Conservation (phyloP, 2,113 vertebrate species). For the Spizaetus ornatus region DNA sequence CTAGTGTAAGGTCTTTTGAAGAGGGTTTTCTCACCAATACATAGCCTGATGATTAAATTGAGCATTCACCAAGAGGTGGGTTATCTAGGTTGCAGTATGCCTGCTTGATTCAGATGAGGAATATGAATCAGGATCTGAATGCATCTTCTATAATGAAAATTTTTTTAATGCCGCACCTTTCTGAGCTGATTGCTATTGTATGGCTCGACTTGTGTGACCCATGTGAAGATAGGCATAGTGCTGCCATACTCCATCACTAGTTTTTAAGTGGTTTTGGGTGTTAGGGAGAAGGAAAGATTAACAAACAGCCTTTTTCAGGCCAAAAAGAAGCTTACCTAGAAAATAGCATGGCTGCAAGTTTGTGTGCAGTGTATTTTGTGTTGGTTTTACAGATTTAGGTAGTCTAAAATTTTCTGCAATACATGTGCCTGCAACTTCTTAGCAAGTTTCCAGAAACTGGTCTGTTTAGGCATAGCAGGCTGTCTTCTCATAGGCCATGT, state of each 20-base stretch:
- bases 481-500: background rate
- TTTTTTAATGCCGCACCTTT: background rate
- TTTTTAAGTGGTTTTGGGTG: background rate
- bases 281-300: background rate
- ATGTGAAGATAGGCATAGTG: background rate
- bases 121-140: background rate
- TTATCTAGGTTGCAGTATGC: background rate
- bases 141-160: background rate
- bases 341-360: background rate
- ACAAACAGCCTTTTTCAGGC: background rate
- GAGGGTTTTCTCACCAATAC: background rate
- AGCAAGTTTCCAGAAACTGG: background rate
- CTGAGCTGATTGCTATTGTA: background rate
- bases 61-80: background rate
- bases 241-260: no score
- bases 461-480: background rate
- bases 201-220: background rate
- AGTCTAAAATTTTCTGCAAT: background rate
- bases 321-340: background rate
- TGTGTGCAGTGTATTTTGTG: background rate
- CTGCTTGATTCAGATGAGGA: background rate
- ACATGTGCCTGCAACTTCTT: background rate
- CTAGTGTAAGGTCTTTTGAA: background rate
- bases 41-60: background rate
- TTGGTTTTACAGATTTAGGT: background rate